A percentile compares a stretch with the other conserved stretches of the same genome.
These are phyloP conservation scores for Oncorhynchus clarkii DNA, from an alignment of 2,113 vertebrate genomes.

Conservation along the genomic window DNA sequence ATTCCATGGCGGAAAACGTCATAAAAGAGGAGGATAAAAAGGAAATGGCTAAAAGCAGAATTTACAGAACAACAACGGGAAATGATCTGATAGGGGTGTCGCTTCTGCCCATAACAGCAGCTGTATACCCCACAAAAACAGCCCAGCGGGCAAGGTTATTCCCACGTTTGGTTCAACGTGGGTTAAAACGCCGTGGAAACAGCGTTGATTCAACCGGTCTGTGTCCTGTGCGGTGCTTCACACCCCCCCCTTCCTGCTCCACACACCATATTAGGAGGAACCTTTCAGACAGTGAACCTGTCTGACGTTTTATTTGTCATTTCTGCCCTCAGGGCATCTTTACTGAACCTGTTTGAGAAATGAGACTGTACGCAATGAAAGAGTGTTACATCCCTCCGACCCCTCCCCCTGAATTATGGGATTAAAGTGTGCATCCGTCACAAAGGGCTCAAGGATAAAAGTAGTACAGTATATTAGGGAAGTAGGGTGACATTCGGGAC, in stretches of 20 bases:
- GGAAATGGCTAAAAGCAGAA: slow-evolving; percentile 9
- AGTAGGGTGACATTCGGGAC: no score
- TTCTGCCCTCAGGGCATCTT: slow-evolving; percentile 28
- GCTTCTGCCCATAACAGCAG: slow-evolving; percentile 14
- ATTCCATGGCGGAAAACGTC: slow-evolving; percentile 7
- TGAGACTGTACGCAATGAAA: slow-evolving; percentile 4
- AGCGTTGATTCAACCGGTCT: no score
- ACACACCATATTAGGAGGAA: background rate
- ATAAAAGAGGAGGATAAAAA: slow-evolving; percentile 20
- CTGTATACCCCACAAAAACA: slow-evolving; percentile 3
- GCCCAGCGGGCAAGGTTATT: no score
- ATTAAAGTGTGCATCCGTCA: no score
- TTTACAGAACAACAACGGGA: slow-evolving; percentile 3
- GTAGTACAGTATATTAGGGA: no score
- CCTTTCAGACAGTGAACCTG: slow-evolving; percentile 2
- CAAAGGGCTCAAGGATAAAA: no score
- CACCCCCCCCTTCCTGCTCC: no score
- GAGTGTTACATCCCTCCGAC: background rate
- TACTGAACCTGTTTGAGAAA: slow-evolving; percentile 40
- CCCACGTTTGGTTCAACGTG: no score
- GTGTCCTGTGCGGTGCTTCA: background rate
- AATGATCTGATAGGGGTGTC: background rate
- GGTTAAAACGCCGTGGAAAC: no score
- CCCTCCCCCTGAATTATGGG: background rate
- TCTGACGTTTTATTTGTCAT: slow-evolving; percentile 12